These are phyloP conservation scores for Tribolium madens DNA, from an alignment of 1,140 invertebrate species.

Conservation along the genomic window DNA sequence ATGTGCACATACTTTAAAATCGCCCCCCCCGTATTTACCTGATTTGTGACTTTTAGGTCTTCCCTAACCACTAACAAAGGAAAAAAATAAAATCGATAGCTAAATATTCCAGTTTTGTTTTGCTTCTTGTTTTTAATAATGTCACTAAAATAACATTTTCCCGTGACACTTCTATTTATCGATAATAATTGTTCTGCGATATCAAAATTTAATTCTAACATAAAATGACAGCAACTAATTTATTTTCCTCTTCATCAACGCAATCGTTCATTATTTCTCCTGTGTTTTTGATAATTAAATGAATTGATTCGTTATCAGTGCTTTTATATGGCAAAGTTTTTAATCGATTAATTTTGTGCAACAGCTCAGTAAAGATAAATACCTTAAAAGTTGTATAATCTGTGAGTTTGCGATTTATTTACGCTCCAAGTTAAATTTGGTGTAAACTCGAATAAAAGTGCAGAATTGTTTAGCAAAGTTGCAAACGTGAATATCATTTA, in stretches of 20 bases:
- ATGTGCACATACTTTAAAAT: too few relatives aligned
- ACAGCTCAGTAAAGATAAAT: slow-evolving; percentile 6
- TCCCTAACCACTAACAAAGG: too few relatives aligned
- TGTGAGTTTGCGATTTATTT: slow-evolving; percentile 14
- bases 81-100: too few relatives aligned
- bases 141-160: background rate
- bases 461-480: slow-evolving; percentile 20
- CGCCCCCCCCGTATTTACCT: too few relatives aligned
- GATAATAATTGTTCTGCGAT: background rate
- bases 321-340: background rate
- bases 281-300: background rate
- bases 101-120: too few relatives aligned
- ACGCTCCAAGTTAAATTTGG: slow-evolving; percentile 19
- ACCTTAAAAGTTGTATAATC: slow-evolving; percentile 23
- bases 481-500: slow-evolving; percentile 25
- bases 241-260: background rate
- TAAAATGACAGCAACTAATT: background rate
- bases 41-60: too few relatives aligned
- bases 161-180: background rate
- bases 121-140: too few relatives aligned
- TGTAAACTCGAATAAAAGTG: slow-evolving; percentile 14
- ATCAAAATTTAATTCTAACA: background rate
- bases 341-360: slow-evolving; percentile 30
- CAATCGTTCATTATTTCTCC: background rate
- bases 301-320: background rate